A percentile compares a stretch with the other conserved stretches of the same genome.
Conservation (phyloP, 1,140 invertebrate genomes). For the Odontomachus brunneus region DNA sequence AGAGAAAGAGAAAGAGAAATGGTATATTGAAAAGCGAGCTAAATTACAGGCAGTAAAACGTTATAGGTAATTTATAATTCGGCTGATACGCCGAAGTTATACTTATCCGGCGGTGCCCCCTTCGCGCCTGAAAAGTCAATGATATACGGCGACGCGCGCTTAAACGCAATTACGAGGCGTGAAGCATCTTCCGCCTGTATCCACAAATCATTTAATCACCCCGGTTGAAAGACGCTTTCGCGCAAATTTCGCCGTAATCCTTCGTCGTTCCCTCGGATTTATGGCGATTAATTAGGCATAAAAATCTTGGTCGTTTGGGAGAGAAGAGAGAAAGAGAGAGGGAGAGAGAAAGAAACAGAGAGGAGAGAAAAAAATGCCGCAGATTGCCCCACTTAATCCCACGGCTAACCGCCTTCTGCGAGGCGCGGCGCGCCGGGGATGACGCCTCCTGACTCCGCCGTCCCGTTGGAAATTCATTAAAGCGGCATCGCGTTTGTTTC, state of each 20-base stretch:
- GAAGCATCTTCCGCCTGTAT: slow-evolving; percentile 65
- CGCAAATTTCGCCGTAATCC: slow-evolving; percentile 77
- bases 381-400: slow-evolving; percentile 83
- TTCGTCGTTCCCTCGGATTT: slow-evolving; percentile 77
- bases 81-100: slow-evolving; percentile 40
- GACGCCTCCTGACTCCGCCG: slow-evolving; percentile 79
- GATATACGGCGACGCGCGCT: slow-evolving; percentile 54
- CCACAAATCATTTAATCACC: slow-evolving; percentile 75
- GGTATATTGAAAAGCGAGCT: too few relatives aligned
- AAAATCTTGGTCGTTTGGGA: slow-evolving; percentile 78
- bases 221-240: slow-evolving; percentile 70
- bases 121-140: slow-evolving; percentile 46
- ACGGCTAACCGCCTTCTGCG: slow-evolving; percentile 72
- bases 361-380: slow-evolving; percentile 78
- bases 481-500: slow-evolving; percentile 79
- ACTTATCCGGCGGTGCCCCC: slow-evolving; percentile 22
- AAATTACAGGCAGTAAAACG: slow-evolving; percentile 13
- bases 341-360: not conserved
- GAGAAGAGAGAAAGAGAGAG: slow-evolving; percentile 21
- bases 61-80: slow-evolving; percentile 34
- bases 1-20: too few relatives aligned
- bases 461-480: slow-evolving; percentile 83
- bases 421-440: slow-evolving; percentile 65
- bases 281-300: slow-evolving; percentile 84
- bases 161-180: slow-evolving; percentile 70